These are phyloP conservation scores for Cerceris ruficornis DNA, from an alignment of 2,888 invertebrate species.

Conservation along the genomic window DNA sequence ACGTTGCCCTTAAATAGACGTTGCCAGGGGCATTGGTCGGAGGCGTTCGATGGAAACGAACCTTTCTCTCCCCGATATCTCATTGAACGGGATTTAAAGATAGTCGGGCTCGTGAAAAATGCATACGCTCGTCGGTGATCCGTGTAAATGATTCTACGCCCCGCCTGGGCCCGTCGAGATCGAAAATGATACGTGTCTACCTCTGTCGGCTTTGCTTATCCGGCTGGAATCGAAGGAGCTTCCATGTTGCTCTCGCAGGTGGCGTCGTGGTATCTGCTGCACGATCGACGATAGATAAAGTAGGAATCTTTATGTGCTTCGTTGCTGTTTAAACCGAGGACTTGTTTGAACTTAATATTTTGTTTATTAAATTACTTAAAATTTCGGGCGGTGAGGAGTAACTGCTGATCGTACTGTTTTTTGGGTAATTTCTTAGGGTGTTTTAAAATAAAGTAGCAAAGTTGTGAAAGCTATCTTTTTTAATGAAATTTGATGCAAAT, in stretches of 20 bases:
- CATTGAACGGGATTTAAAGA: slow-evolving; percentile 66
- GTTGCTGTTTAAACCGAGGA: neutral
- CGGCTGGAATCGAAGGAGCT: slow-evolving; percentile 1
- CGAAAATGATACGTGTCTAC: slow-evolving; percentile 56
- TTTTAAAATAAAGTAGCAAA: too few relatives aligned
- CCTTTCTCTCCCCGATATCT: slow-evolving; percentile 47
- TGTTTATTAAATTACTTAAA: neutral
- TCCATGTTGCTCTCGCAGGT: slow-evolving; percentile 36
- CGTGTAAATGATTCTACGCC: slow-evolving; percentile 9
- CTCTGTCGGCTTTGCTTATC: slow-evolving; percentile 53
- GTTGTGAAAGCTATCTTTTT: too few relatives aligned
- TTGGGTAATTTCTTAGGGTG: too few relatives aligned
- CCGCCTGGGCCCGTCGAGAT: neutral
- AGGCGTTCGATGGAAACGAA: slow-evolving; percentile 51
- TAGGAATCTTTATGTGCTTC: slow-evolving; percentile 31
- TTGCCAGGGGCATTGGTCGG: slow-evolving; percentile 56
- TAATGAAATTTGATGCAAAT: too few relatives aligned
- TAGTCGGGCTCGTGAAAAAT: slow-evolving; percentile 60
- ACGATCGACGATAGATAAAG: slow-evolving; percentile 58
- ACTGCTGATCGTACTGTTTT: too few relatives aligned
- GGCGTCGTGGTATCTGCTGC: slow-evolving; percentile 27
- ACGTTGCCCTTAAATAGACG: slow-evolving; percentile 58
- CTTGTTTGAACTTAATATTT: neutral
- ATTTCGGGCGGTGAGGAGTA: too few relatives aligned
- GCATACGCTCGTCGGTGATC: slow-evolving; percentile 31